Evolutionary conservation across 1,140 invertebrate species (phyloP).

Genomic region (Gonioctena quinquepunctata): DNA sequence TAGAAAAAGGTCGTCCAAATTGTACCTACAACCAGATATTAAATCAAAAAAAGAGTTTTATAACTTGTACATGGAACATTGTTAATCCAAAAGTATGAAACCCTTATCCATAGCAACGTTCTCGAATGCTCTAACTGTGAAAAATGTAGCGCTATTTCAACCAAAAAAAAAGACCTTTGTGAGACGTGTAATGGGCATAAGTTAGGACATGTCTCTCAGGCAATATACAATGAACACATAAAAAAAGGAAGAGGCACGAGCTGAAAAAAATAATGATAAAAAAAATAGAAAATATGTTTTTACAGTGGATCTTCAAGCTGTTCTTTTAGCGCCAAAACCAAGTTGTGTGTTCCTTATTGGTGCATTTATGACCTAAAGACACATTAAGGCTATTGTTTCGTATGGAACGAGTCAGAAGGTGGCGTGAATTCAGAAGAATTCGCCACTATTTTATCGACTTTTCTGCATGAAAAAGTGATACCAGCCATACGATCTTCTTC

Average conservation of each 20-base stretch:
- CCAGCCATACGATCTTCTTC: neutral
- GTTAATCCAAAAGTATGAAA: neutral
- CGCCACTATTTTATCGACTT: conserved; percentile 17
- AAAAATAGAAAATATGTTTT: conserved; percentile 13
- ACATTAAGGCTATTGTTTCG: conserved; percentile 39
- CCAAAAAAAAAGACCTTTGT: neutral
- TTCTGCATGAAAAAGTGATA: conserved; percentile 2
- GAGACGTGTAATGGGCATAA: conserved; percentile 1
- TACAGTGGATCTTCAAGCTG: conserved; percentile 45
- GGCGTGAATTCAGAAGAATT: conserved; percentile 19
- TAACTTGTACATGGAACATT: neutral
- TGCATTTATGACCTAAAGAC: conserved; percentile 38
- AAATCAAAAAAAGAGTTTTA: neutral
- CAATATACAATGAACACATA: too few species aligned
- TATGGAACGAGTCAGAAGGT: conserved; percentile 39
- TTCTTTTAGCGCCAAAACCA: conserved; percentile 46
- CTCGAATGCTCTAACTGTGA: neutral
- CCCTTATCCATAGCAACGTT: neutral
- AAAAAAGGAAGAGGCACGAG: conserved; percentile 29
- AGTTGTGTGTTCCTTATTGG: conserved; percentile 49
- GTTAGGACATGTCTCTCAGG: too few species aligned
- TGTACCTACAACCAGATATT: conserved; percentile 2
- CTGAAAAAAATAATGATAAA: conserved; percentile 40
- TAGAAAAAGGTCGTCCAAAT: neutral
- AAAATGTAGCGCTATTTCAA: neutral